A percentile compares a stretch with the other conserved stretches of the same genome.
phyloP scores from a whole-genome alignment of 2,888 invertebrate species.

The Dyspetes luteomarginatus region DNA sequence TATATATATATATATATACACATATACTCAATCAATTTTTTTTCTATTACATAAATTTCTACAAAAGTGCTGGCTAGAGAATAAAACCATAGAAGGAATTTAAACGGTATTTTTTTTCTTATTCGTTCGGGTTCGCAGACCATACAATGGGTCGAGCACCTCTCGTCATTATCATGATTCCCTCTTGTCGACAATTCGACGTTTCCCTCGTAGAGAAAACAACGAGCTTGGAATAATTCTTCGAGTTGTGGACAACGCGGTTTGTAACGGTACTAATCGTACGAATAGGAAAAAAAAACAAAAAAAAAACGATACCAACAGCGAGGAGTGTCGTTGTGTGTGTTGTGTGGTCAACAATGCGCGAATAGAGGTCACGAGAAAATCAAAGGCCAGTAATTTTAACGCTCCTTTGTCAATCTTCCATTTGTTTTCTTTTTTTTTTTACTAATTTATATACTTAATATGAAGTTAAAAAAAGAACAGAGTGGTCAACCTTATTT shows the following conservation, averaged over 20 bases:
- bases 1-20: no score
- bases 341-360: slow-evolving; percentile 18
- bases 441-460: not conserved
- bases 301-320: slow-evolving; percentile 30
- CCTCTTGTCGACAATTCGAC: slow-evolving; percentile 27
- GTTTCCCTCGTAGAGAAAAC: slow-evolving; percentile 23
- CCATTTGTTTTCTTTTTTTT: not conserved
- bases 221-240: slow-evolving; percentile 30
- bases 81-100: not conserved
- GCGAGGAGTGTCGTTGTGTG: slow-evolving; percentile 5
- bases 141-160: no score
- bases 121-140: no score
- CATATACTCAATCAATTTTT: no score
- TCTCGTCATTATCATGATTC: slow-evolving; percentile 9
- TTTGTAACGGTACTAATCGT: slow-evolving; percentile 50
- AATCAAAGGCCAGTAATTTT: slow-evolving; percentile 24
- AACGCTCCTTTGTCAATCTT: no score
- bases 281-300: no score
- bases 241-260: slow-evolving; percentile 16
- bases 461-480: slow-evolving; percentile 1
- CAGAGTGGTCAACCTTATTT: slow-evolving; percentile 33
- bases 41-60: not conserved
- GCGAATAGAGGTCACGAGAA: slow-evolving; percentile 49
- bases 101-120: slow-evolving; percentile 33
- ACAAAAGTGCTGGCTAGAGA: not conserved